Conservation (phyloP, 2,888 invertebrate genomes). For the Euplexia lucipara region DNA sequence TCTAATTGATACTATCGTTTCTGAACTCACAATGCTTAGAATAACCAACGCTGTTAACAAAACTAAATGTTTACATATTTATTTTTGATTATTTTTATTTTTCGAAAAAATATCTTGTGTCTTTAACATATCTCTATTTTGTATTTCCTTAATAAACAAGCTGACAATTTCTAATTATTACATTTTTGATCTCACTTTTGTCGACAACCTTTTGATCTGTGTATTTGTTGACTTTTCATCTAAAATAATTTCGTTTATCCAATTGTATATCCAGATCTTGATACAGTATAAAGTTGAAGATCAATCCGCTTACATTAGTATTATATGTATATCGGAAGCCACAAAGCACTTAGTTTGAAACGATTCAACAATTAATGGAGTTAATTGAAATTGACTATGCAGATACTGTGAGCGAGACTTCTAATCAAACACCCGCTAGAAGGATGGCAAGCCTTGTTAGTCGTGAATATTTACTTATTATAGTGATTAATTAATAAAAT, state of each 20-base stretch:
- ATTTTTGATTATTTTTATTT: not conserved
- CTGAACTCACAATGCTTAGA: not conserved
- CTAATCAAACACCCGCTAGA: conserved; percentile 58
- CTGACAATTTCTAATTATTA: too few relatives aligned
- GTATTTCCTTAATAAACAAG: not conserved
- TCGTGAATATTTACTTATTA: conserved; percentile 3
- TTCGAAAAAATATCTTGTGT: too few relatives aligned
- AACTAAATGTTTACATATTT: too few relatives aligned
- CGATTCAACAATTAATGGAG: conserved; percentile 56
- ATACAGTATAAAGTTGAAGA: conserved; percentile 8
- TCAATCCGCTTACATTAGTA: conserved; percentile 26
- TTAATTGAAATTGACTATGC: conserved; percentile 58
- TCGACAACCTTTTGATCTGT: not conserved
- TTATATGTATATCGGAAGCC: conserved; percentile 34
- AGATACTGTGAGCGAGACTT: conserved; percentile 25
- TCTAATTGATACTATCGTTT: not conserved
- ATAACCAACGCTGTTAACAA: not conserved
- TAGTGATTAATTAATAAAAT: not conserved
- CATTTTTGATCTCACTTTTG: too few relatives aligned
- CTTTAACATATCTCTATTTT: not conserved
- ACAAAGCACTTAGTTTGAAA: conserved; percentile 56
- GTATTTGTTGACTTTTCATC: not conserved
- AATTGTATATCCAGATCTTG: not conserved
- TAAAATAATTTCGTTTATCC: not conserved
- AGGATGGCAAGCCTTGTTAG: conserved; percentile 22